A percentile compares a stretch with the other conserved stretches of the same genome.
These are phyloP conservation scores for Euwallacea similis DNA, from an alignment of 1,140 invertebrate species.

Conservation along the genomic window DNA sequence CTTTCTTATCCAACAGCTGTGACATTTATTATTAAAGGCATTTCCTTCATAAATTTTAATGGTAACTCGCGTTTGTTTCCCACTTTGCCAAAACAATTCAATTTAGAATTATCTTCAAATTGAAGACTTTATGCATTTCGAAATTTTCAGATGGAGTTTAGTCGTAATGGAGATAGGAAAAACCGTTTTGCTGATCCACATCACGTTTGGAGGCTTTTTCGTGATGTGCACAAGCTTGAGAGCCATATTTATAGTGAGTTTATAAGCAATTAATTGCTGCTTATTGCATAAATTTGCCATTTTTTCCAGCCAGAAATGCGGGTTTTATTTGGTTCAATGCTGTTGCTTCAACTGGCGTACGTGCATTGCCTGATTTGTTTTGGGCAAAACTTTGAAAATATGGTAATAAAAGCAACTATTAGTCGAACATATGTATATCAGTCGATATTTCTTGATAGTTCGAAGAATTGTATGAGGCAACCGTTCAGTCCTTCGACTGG, in stretches of 20 bases:
- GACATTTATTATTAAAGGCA: too few species aligned
- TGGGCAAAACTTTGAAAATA: not conserved
- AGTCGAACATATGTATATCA: too few species aligned
- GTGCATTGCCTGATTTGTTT: not conserved
- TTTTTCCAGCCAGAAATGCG: not conserved
- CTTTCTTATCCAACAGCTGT: too few species aligned
- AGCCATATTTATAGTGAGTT: not conserved
- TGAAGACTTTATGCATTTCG: too few species aligned
- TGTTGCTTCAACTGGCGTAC: not conserved
- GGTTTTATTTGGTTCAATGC: not conserved
- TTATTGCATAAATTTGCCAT: not conserved
- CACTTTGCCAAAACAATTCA: too few species aligned
- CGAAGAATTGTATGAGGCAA: not conserved
- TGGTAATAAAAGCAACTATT: not conserved
- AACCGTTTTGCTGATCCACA: not conserved
- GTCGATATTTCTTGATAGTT: not conserved
- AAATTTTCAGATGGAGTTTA: not conserved
- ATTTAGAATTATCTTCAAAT: too few species aligned
- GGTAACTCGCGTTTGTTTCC: too few species aligned
- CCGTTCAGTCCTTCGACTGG: not conserved
- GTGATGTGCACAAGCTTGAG: not conserved
- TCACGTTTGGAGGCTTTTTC: not conserved
- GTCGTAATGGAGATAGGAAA: not conserved
- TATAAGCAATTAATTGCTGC: not conserved
- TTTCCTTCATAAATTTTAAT: too few species aligned